These are phyloP conservation scores for Aproaerema taeniolella DNA, from an alignment of 2,888 invertebrate genomes.

Conservation along the genomic window DNA sequence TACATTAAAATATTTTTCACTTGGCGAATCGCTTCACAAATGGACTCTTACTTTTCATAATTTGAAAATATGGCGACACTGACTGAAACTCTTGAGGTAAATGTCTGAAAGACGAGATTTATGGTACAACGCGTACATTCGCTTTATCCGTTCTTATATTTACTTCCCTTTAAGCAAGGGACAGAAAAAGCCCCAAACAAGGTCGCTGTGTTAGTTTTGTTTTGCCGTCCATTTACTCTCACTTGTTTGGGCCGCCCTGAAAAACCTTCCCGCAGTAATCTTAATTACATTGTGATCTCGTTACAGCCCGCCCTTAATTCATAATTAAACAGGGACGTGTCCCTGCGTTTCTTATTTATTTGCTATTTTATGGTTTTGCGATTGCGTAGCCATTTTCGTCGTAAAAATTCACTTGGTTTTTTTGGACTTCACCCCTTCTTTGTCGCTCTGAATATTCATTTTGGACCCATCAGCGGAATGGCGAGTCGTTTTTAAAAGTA, in stretches of 20 bases:
- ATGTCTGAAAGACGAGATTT: conserved; percentile 1
- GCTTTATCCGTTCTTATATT: conserved; percentile 2
- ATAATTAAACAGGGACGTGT: conserved; percentile 74
- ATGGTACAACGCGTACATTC: conserved; percentile 5
- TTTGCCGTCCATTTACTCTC: conserved; percentile 58
- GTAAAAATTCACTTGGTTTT: conserved; percentile 53
- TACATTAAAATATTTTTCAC: conserved; percentile 14
- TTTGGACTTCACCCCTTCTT: conserved; percentile 58
- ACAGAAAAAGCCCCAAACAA: conserved; percentile 25
- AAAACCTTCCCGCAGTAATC: conserved; percentile 70
- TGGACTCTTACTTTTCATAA: conserved; percentile 7
- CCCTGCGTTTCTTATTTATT: conserved; percentile 66
- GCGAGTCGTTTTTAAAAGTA: conserved; percentile 60
- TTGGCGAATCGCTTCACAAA: conserved; percentile 8
- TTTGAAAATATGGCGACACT: conserved; percentile 6
- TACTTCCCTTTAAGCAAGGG: not conserved
- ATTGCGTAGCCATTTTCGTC: conserved; percentile 51
- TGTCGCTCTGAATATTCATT: conserved; percentile 71
- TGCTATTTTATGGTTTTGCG: conserved; percentile 66
- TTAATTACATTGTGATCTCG: conserved; percentile 76
- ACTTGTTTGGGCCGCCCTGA: conserved; percentile 48
- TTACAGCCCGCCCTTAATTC: conserved; percentile 71
- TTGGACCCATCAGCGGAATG: conserved; percentile 63
- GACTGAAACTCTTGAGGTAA: conserved; percentile 1
- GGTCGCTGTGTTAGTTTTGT: conserved; percentile 42